Base-by-base conservation (phyloP, 2,888 invertebrate genomes). In the Polydrusus cervinus region DNA sequence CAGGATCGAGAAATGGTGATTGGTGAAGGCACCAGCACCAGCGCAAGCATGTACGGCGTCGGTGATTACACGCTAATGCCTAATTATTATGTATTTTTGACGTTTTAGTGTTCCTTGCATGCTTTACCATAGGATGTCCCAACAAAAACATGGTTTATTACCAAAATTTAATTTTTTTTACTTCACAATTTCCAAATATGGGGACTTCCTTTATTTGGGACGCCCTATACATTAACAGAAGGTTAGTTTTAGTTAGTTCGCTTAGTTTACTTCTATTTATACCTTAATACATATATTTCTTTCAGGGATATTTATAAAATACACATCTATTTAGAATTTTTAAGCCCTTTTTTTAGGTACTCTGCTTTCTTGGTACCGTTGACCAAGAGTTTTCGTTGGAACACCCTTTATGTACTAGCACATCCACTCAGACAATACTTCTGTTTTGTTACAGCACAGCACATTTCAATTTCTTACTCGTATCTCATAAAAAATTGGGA, bases 11-110 rank as follows among this genome's bases (percentile, higher is more conserved):
- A 84, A 81, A 83, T 83, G 84, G 79, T 79, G 79, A 79, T 79
- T 81, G 81, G 80, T 86, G 86, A 86, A 85, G 87, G 87, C 86
- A 87, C 86, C 86, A 86, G 86, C 86, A 87, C 86, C 86, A 85
- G 83, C 83, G 85, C 83, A 66, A 84, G 86, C 86, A 86, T 85
- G 86, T 82, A 80, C 82, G 82, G 81, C 82, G 81, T 82, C 82
- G 79, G 78, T 79, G 76, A 75, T 77, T 70, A 79, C 78, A 80
- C 78, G 77, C 78, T 75, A 78, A 71, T 69, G 69, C 69, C 49
- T 69, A 57, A 57, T 30, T 65, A 18, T n/a, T n/a, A 51, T 20
- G 61, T 18, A 34, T 45, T 51, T 60, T 62, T 53, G 53, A 64
- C 49, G 64, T 65, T 64, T 60, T 51, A 55, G 47, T 70, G 49